These are phyloP conservation scores for Adelges cooleyi DNA, from an alignment of 1,140 invertebrate genomes.

Conservation along the genomic window DNA sequence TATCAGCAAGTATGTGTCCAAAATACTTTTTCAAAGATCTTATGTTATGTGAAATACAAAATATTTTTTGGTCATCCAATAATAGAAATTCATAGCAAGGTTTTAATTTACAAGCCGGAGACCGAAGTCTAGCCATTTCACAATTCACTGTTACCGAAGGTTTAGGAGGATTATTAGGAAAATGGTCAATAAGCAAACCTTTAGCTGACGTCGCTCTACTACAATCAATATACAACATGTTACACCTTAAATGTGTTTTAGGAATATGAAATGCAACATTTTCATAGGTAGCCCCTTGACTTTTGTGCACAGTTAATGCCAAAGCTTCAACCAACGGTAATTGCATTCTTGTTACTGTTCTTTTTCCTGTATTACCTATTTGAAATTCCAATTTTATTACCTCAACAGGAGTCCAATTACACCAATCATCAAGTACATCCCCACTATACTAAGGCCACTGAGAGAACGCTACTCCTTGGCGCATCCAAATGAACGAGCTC, in stretches of 20 bases:
- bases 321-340: background rate
- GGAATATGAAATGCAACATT: background rate
- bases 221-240: background rate
- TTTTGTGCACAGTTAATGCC: background rate
- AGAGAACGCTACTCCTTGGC: too few relatives aligned
- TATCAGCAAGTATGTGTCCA: background rate
- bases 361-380: background rate
- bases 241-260: background rate
- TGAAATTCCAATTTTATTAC: background rate
- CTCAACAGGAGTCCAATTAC: background rate
- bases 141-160: background rate
- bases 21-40: background rate
- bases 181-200: background rate
- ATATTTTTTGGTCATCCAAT: background rate
- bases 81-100: background rate
- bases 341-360: background rate
- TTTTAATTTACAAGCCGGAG: background rate
- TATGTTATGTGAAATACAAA: background rate
- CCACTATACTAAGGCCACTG: too few relatives aligned
- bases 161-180: background rate
- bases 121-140: background rate
- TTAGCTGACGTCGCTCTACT: background rate
- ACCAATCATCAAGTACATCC: background rate
- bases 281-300: background rate
- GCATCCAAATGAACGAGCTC: too few relatives aligned